Evolutionary conservation across 2,113 vertebrate species (phyloP).

Genomic region (Neolamprologus cancellatus): DNA sequence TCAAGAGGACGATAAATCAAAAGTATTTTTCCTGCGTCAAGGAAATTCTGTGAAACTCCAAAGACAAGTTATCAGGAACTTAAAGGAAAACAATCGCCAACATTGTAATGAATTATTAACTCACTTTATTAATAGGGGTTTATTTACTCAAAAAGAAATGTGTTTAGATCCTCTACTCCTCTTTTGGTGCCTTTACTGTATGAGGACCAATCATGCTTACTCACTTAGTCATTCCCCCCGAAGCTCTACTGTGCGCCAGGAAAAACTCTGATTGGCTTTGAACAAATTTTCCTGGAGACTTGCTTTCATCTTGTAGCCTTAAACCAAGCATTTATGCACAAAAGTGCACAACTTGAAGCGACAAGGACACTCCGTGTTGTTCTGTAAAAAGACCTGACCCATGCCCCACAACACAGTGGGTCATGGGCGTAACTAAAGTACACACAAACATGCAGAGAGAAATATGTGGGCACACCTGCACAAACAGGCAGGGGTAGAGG

Average conservation of each 20-base stretch:
- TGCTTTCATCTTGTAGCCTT: background rate
- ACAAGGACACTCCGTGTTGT: background rate
- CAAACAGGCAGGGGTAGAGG: background rate
- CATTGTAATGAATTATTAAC: background rate
- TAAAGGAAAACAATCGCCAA: background rate
- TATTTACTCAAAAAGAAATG: background rate
- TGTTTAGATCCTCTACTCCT: background rate
- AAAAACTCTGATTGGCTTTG: background rate
- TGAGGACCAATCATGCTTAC: background rate
- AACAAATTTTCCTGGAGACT: background rate
- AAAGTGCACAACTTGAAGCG: background rate
- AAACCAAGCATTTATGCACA: background rate
- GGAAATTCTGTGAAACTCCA: background rate
- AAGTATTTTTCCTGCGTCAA: background rate
- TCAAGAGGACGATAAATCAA: background rate
- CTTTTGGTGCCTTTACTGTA: background rate
- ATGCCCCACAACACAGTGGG: background rate
- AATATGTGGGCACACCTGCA: constrained; percentile 13
- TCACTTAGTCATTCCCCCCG: background rate
- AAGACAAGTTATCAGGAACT: background rate
- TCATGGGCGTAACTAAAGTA: background rate
- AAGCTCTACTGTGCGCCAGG: background rate
- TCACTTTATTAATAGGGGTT: background rate
- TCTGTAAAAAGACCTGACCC: background rate
- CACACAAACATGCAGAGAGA: background rate